Base-by-base conservation (phyloP, 1,140 invertebrate species). In the Zophobas atratus region DNA sequence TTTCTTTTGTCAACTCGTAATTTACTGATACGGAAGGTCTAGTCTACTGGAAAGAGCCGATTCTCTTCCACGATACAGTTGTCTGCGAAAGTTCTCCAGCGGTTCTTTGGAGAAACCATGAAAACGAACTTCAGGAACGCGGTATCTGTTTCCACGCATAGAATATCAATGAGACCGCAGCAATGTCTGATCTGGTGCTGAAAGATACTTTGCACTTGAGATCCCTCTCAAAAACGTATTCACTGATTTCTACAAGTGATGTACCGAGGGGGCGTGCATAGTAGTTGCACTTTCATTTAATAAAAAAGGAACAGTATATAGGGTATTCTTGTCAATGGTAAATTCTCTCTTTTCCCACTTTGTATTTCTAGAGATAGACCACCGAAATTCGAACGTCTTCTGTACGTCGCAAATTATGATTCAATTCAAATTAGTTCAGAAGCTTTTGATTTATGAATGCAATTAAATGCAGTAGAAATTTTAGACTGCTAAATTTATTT, bases 131-230 rank as follows among this genome's bases (percentile, higher is more conserved):
- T 72, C 76, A 51, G 38, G 70, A 78, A 78, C 53, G 57, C 53
- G 72, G 72, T 78, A 78, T 78, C 77, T 77, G 72, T 75, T 75
- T 75, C 53, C 77, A 78, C 72, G 77, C 55, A 73, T 78, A 70
- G 77, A 78, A 78, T 78, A 75, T 78, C 72, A 78, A 78, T 78
- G 77, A 78, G 46, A 75, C 77, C 63, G 51, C 77, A 70, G 70
- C 53, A 67, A 53, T 39, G 53, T 71, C 76, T 39, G 51, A 48
- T 51, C 41, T 72, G 41, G 39, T 70, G 51, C 48, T 72, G 70
- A 77, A 77, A 77, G 76, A 77, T 72, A 77, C 67, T 70, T 51
- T 77, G 70, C 67, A 49, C 46, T 46, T 77, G 53, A 72, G 67
- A 77, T 63, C 63, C 70, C 38, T 70, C 75, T 77, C 48, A 51